phyloP scores from a whole-genome alignment of 2,888 invertebrate species.

The Timema cristinae region DNA sequence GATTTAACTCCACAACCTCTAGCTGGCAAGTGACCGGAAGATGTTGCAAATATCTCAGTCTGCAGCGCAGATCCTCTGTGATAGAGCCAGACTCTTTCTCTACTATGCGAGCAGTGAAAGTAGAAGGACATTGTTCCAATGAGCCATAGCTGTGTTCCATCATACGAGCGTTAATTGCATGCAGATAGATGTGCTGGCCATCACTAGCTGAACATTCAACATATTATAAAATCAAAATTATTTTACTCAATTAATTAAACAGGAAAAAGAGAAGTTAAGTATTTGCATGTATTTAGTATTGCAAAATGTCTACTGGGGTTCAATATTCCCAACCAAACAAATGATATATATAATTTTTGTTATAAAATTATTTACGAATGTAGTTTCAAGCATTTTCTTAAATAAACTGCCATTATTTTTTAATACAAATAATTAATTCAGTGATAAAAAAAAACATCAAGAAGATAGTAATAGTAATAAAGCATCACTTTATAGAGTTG shows the following conservation, averaged over 20 bases:
- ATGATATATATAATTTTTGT: no score
- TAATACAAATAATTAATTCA: no score
- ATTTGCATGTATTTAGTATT: neutral
- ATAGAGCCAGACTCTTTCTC: slow-evolving; percentile 84
- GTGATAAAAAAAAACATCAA: no score
- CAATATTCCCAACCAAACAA: no score
- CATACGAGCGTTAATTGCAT: slow-evolving; percentile 86
- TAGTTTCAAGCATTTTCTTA: no score
- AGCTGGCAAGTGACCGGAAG: slow-evolving; percentile 87
- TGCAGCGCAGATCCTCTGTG: slow-evolving; percentile 72
- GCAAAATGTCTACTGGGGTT: no score
- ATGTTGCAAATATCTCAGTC: slow-evolving; percentile 75
- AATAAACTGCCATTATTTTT: no score
- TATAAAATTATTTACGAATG: no score
- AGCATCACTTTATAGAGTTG: no score
- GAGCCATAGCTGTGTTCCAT: slow-evolving; percentile 81
- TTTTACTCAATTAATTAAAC: neutral
- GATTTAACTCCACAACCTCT: slow-evolving; percentile 81
- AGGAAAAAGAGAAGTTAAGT: neutral
- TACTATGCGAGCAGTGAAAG: slow-evolving; percentile 72
- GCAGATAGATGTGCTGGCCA: slow-evolving; percentile 89
- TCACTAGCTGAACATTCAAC: slow-evolving; percentile 62
- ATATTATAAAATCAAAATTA: neutral
- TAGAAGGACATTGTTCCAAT: slow-evolving; percentile 69
- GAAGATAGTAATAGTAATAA: no score